These are phyloP conservation scores for Amorpha juglandis DNA, from an alignment of 2,888 invertebrate genomes.

Conservation along the genomic window DNA sequence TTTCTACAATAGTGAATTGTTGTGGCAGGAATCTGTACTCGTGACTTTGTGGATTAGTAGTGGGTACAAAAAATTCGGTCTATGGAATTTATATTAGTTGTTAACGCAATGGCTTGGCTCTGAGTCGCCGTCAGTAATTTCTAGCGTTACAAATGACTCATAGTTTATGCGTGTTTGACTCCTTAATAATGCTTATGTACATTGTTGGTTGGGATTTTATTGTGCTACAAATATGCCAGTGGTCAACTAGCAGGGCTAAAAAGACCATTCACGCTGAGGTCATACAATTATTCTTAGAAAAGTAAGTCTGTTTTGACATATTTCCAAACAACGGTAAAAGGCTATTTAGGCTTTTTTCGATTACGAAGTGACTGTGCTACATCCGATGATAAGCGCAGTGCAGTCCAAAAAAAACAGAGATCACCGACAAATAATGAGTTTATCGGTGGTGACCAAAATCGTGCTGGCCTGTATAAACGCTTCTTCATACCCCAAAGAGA, in stretches of 20 bases:
- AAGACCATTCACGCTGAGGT: not conserved
- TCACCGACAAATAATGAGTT: too few species aligned
- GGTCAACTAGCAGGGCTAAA: not conserved
- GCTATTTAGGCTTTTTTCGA: too few species aligned
- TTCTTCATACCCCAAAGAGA: too few species aligned
- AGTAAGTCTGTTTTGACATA: not conserved
- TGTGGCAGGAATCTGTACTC: not conserved
- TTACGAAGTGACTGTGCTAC: too few species aligned
- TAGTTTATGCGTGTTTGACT: slow-evolving; percentile 16
- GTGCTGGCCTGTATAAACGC: too few species aligned
- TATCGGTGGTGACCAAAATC: too few species aligned
- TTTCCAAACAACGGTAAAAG: too few species aligned
- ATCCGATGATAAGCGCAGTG: too few species aligned
- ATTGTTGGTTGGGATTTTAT: not conserved
- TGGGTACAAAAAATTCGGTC: not conserved
- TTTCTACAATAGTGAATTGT: not conserved
- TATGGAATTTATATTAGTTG: slow-evolving; percentile 7
- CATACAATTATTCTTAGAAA: not conserved
- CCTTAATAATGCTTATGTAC: not conserved
- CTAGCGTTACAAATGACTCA: slow-evolving; percentile 14
- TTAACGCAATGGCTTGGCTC: not conserved
- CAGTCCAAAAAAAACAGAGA: too few species aligned
- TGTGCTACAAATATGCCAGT: not conserved
- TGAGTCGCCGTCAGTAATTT: slow-evolving; percentile 1
- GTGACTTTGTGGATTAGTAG: not conserved